Evolutionary conservation across 1,140 invertebrate species (phyloP), one percentile per base, ranked within the genome.

Genomic region (Lasioglossum albipes): DNA sequence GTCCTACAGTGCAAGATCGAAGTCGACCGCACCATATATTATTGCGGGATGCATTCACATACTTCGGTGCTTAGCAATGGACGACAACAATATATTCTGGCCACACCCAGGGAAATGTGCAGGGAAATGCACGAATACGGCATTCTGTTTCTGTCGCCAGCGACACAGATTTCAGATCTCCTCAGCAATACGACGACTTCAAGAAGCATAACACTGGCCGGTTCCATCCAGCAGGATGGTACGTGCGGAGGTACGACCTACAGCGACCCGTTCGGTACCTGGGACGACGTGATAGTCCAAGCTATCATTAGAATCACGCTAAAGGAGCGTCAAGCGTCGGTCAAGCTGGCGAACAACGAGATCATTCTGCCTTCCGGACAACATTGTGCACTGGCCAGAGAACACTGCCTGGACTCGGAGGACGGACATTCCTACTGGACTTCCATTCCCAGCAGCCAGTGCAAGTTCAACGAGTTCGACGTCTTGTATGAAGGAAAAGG

Each of bases 11-110:
- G n/a, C 10, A 12, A 16, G 13, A 4, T 68, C 2, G 42, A 68
- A 68, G 5, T 68, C 7, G 67, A 68, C 4, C 10, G 45, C 1
- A 52, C 67, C 0, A 52, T 68, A 31, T 67, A 66, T n/a, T 66
- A 89, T 22, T 89, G 83, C 54, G 85, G 87, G 0, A 85, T 86
- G 75, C 77, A 86, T 36, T 84, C 80, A 0, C 85, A 87, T 20
- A 61, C 52, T 0, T 86, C 85, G 0, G 36, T 59, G 0, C 83
- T 87, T 0, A 22, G 9, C 6, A 72, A 84, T 2, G 83, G 81
- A 0, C 7, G 54, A 18, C 69, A 49, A 6, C 52, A 76, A 42
- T 82, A 77, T 52, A 5, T 83, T 0, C 7, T 66, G 0, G 13
- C 64, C 0, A 49, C 79, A 2, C 1, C 41, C 0, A 13, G 31